phyloP scores from a whole-genome alignment of 2,888 invertebrate genomes.

The Eustalomyia histrio region DNA sequence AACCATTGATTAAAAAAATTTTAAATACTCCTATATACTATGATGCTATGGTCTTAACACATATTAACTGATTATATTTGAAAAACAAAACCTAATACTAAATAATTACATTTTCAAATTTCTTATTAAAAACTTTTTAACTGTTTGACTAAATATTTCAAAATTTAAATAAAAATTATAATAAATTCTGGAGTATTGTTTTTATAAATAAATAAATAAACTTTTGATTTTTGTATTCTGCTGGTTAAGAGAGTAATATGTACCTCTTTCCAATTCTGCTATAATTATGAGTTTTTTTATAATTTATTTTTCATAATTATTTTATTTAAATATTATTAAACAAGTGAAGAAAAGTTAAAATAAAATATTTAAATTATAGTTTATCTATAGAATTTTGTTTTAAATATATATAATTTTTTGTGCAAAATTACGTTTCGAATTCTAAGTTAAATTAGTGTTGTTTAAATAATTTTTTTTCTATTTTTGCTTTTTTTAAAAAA shows the following conservation, averaged over 20 bases:
- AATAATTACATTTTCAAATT: background rate
- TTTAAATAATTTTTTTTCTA: background rate
- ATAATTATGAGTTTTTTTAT: slow-evolving; percentile 56
- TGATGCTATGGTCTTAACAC: slow-evolving; percentile 59
- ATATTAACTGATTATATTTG: background rate
- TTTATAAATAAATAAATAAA: slow-evolving; percentile 33
- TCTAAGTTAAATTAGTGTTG: background rate
- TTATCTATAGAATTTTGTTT: slow-evolving; percentile 35
- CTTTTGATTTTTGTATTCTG: slow-evolving; percentile 29
- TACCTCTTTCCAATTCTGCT: slow-evolving; percentile 80
- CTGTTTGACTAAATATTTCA: slow-evolving; percentile 36
- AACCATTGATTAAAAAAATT: background rate
- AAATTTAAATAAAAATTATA: slow-evolving; percentile 17
- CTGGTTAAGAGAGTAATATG: slow-evolving; percentile 63
- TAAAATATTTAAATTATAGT: slow-evolving; percentile 66
- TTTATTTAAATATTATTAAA: slow-evolving; percentile 31
- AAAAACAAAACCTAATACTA: slow-evolving; percentile 7
- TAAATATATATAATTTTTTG: slow-evolving; percentile 14
- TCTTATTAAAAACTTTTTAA: slow-evolving; percentile 34
- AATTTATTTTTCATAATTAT: slow-evolving; percentile 47
- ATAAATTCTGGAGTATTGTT: slow-evolving; percentile 24
- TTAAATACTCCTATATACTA: background rate
- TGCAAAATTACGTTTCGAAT: slow-evolving; percentile 18
- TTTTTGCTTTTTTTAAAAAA: background rate
- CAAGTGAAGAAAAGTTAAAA: slow-evolving; percentile 72